phyloP scores from a whole-genome alignment of 2,797 vertebrate species.

The Mallotus villosus region DNA sequence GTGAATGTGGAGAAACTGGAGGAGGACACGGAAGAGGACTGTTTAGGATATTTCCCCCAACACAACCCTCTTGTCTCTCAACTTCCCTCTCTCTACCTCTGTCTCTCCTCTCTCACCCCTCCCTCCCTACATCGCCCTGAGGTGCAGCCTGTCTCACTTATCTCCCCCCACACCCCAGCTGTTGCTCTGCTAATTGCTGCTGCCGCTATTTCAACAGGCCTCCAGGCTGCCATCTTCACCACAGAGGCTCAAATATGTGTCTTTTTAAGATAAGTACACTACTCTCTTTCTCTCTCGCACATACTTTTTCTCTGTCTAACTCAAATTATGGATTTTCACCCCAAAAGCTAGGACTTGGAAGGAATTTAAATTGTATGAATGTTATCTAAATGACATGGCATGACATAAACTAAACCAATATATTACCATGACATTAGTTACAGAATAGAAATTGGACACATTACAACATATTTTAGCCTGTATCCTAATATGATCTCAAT shows the following conservation, averaged over 20 bases:
- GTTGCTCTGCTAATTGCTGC: slow-evolving; percentile 16
- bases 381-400: too few relatives aligned
- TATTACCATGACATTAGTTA: not conserved
- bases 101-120: not conserved
- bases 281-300: not conserved
- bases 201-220: slow-evolving; percentile 9
- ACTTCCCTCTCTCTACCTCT: not conserved
- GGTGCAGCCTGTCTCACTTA: slow-evolving; percentile 20
- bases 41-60: slow-evolving; percentile 4
- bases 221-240: not conserved
- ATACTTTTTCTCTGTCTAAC: too few relatives aligned
- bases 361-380: too few relatives aligned
- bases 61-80: slow-evolving; percentile 1
- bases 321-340: not conserved
- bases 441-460: not conserved
- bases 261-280: not conserved
- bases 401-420: not conserved
- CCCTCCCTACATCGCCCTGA: not conserved
- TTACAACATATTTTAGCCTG: not conserved
- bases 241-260: not conserved
- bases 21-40: slow-evolving; percentile 7
- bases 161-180: slow-evolving; percentile 2
- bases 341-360: too few relatives aligned
- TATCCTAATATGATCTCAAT: not conserved
- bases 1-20: not conserved